phyloP scores from a whole-genome alignment of 2,797 vertebrate species.

The Acanthornis magna region DNA sequence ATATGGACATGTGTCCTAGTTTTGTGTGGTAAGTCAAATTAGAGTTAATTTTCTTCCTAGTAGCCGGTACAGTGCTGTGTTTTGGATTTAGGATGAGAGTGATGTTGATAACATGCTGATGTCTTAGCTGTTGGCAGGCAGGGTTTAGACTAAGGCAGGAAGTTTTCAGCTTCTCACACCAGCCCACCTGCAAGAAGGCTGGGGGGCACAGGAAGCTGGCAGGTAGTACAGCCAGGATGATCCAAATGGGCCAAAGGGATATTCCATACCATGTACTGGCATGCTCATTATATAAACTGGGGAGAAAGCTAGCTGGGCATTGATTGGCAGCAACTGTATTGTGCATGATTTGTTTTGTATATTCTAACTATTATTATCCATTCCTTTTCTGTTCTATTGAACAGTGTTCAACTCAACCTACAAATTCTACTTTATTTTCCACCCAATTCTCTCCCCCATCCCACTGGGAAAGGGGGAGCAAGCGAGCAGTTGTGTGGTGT shows the following conservation, averaged over 20 bases:
- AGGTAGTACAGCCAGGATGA: not conserved
- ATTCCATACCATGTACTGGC: not conserved
- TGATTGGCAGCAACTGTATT: not conserved
- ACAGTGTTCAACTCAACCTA: not conserved
- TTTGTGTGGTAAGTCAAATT: not conserved
- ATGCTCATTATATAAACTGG: not conserved
- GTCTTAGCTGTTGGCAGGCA: not conserved
- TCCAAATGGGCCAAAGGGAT: not conserved
- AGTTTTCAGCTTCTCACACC: not conserved
- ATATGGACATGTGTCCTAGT: accelerated
- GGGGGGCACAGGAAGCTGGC: not conserved
- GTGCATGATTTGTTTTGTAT: not conserved
- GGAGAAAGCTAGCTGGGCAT: not conserved
- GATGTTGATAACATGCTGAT: not conserved
- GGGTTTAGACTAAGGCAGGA: not conserved
- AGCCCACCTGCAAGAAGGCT: not conserved
- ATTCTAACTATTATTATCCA: not conserved
- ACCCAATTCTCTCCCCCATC: not conserved
- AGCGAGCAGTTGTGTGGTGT: not conserved
- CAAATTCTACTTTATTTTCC: accelerated
- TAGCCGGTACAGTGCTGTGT: not conserved
- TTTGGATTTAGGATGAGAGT: not conserved
- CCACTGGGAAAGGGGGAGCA: accelerated
- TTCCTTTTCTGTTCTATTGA: not conserved
- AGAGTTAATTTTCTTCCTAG: not conserved